Percentiles rank a stretch among this genome's conserved stretches.
Evolutionary conservation across 1,140 invertebrate genomes (phyloP).

Genomic region (Orussus abietinus): DNA sequence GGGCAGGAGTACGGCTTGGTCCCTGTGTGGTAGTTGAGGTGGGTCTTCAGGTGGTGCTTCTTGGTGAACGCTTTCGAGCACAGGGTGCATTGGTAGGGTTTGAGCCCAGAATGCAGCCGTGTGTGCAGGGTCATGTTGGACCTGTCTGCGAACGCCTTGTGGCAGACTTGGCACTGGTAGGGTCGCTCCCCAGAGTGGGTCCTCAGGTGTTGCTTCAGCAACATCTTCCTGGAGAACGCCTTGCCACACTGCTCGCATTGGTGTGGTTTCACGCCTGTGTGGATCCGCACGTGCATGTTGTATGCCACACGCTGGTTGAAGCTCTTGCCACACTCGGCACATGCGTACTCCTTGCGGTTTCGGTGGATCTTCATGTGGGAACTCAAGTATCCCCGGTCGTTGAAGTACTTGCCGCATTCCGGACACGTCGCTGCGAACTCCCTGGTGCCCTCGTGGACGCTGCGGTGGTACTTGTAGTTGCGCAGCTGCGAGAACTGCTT

Average conservation of each 20-base stretch:
- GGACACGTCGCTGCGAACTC: slow-evolving; percentile 72
- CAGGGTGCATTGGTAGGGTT: slow-evolving; percentile 80
- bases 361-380: slow-evolving; percentile 78
- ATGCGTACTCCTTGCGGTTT: slow-evolving; percentile 72
- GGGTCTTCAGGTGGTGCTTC: slow-evolving; percentile 79
- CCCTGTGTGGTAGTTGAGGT: slow-evolving; percentile 76
- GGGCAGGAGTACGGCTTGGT: slow-evolving; percentile 72
- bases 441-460: slow-evolving; percentile 67
- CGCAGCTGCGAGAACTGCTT: slow-evolving; percentile 75
- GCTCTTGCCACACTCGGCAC: slow-evolving; percentile 68
- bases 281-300: slow-evolving; percentile 78
- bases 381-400: slow-evolving; percentile 72
- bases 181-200: slow-evolving; percentile 77
- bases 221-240: slow-evolving; percentile 78
- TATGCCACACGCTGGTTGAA: slow-evolving; percentile 79
- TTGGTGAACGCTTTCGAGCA: slow-evolving; percentile 86
- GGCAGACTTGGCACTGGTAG: slow-evolving; percentile 65
- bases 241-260: slow-evolving; percentile 82
- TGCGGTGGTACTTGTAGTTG: slow-evolving; percentile 73
- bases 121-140: slow-evolving; percentile 80
- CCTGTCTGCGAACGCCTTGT: slow-evolving; percentile 74
- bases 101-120: slow-evolving; percentile 73
- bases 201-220: slow-evolving; percentile 73
- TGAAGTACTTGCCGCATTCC: slow-evolving; percentile 74
- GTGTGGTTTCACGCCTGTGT: slow-evolving; percentile 82